A percentile compares a stretch with the other conserved stretches of the same genome.
Evolutionary conservation across 2,797 vertebrate species (phyloP).

Genomic region (Apogon hyalosoma): DNA sequence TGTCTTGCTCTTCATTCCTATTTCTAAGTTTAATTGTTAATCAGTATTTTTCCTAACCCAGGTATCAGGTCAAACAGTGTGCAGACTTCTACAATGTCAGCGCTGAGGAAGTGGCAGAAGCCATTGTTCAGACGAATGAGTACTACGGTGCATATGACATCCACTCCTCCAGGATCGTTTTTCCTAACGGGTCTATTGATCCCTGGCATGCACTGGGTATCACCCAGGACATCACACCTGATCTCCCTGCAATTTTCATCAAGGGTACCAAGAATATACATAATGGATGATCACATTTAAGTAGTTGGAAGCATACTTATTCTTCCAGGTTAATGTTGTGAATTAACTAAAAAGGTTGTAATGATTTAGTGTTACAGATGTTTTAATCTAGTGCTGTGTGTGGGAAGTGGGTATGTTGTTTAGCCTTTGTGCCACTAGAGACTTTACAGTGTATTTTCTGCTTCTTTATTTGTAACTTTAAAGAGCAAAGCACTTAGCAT

Average conservation of each 20-base stretch:
- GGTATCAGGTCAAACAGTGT: conserved; percentile 78
- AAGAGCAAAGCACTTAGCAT: too few species aligned
- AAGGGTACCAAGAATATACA: conserved; percentile 66
- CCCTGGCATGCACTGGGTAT: conserved; percentile 82
- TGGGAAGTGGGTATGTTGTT: too few species aligned
- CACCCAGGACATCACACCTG: conserved; percentile 67
- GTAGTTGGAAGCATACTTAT: not conserved
- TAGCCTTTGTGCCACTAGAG: too few species aligned
- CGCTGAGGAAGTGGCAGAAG: conserved; percentile 61
- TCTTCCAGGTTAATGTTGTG: too few species aligned
- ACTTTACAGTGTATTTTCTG: too few species aligned
- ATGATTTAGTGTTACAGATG: too few species aligned
- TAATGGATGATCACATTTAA: not conserved
- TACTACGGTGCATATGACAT: conserved; percentile 72
- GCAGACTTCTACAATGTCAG: conserved; percentile 75
- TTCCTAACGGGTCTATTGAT: conserved; percentile 82
- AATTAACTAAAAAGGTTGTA: too few species aligned
- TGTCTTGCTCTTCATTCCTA: not conserved
- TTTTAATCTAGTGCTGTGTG: too few species aligned
- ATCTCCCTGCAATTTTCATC: conserved; percentile 80
- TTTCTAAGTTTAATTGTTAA: not conserved
- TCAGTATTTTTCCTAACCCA: conserved; percentile 29
- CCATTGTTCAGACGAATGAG: conserved; percentile 77
- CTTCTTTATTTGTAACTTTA: too few species aligned
- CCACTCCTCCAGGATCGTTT: conserved; percentile 72